These are phyloP conservation scores for Pseudorhombus dupliciocellatus DNA, from an alignment of 2,113 vertebrate genomes.

Conservation along the genomic window DNA sequence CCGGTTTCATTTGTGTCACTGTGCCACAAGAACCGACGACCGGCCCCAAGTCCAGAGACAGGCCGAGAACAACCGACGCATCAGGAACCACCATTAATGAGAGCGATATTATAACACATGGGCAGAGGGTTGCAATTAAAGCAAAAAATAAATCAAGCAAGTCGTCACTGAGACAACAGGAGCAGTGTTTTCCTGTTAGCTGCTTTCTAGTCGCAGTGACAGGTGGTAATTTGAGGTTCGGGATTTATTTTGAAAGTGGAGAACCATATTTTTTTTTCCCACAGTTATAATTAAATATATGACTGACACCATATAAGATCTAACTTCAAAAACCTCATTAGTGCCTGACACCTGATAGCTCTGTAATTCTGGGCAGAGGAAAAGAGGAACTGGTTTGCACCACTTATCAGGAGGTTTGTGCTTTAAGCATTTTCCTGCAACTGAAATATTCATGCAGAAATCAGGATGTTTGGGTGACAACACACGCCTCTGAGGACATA, in stretches of 20 bases:
- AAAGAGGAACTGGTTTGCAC: conserved; percentile 8
- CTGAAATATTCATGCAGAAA: conserved; percentile 70
- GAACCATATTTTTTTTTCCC: too few relatives aligned
- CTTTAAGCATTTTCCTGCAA: conserved; percentile 34
- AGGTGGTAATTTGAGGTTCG: neutral
- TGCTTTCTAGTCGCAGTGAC: neutral
- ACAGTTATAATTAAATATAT: neutral
- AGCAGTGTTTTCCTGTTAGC: neutral
- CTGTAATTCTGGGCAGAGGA: neutral
- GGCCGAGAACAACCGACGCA: too few relatives aligned
- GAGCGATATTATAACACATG: neutral
- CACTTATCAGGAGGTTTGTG: conserved; percentile 21
- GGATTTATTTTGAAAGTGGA: too few relatives aligned
- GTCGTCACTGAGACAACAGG: neutral
- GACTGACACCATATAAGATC: neutral
- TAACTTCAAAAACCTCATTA: neutral
- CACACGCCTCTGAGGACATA: neutral
- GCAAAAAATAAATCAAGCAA: neutral
- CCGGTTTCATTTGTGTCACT: conserved; percentile 18
- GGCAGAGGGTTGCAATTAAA: conserved; percentile 5
- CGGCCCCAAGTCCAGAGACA: neutral
- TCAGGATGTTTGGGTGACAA: conserved; percentile 29
- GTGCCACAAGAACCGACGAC: neutral
- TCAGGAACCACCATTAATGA: neutral
- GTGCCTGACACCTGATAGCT: conserved; percentile 30